These are phyloP conservation scores for Euzetes globulus DNA, from an alignment of 2,888 invertebrate species.

Conservation along the genomic window DNA sequence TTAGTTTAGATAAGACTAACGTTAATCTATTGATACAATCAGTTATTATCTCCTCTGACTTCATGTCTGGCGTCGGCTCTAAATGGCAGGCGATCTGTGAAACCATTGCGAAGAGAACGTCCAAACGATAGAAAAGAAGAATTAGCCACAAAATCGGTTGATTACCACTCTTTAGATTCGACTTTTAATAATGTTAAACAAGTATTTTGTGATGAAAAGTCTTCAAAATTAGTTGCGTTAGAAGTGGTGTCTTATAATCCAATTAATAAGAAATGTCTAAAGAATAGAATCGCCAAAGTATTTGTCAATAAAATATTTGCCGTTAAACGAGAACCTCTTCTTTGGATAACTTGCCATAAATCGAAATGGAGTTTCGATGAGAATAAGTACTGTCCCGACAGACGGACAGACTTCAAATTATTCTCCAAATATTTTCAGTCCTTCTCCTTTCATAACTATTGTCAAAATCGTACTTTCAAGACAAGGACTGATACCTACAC, in stretches of 20 bases:
- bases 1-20: too few relatives aligned
- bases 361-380: conserved; percentile 2
- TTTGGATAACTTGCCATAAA: background rate
- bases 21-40: background rate
- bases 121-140: background rate
- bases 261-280: background rate
- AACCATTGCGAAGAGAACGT: background rate
- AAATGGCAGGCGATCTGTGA: background rate
- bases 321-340: conserved; percentile 7
- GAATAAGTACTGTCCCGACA: background rate
- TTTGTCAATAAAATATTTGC: background rate
- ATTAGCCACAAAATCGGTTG: background rate
- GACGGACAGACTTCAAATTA: background rate
- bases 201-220: conserved; percentile 14
- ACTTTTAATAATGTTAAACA: background rate
- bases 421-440: background rate
- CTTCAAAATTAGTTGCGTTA: background rate
- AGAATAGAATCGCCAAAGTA: background rate
- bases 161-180: background rate
- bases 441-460: background rate
- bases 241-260: background rate
- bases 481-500: conserved; percentile 20
- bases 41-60: conserved; percentile 23
- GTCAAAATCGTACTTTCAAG: conserved; percentile 14
- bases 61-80: conserved; percentile 4